Evolutionary conservation across 64 coral and sea anemone genomes (phyloP).

Genomic region (Pocillopora verrucosa): DNA sequence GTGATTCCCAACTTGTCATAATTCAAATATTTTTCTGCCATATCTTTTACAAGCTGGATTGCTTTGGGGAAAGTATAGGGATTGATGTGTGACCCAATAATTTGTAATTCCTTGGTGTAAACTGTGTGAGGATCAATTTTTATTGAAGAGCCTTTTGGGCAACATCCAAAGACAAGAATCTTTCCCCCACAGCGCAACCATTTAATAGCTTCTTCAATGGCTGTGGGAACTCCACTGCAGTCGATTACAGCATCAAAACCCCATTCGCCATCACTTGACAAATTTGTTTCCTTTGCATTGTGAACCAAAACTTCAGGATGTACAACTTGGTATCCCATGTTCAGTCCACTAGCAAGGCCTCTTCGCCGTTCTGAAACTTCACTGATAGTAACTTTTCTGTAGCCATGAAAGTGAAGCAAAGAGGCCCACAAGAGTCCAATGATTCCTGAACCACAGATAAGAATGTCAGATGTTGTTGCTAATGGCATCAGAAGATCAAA

Average conservation of each 20-base stretch:
- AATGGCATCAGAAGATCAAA: constrained; percentile 71
- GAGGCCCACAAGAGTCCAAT: constrained; percentile 78
- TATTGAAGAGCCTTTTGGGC: constrained; percentile 57
- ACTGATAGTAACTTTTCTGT: constrained; percentile 83
- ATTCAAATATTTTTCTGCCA: constrained; percentile 59
- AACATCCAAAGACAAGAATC: constrained; percentile 73
- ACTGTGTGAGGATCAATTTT: constrained; percentile 77
- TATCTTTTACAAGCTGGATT: constrained; percentile 81
- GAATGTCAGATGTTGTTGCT: constrained; percentile 71
- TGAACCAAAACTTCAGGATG: constrained; percentile 67
- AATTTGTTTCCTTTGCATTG: constrained; percentile 25
- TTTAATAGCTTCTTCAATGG: constrained; percentile 61
- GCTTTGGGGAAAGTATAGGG: constrained; percentile 80
- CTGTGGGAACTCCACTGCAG: constrained; percentile 53
- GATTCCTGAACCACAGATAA: constrained; percentile 75
- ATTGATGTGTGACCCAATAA: constrained; percentile 67
- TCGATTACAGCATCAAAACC: constrained; percentile 93
- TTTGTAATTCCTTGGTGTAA: constrained; percentile 73
- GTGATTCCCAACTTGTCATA: constrained; percentile 82
- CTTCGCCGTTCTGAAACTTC: constrained; percentile 76
- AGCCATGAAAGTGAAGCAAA: constrained; percentile 88
- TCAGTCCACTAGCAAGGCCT: constrained; percentile 60
- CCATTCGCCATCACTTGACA: constrained; percentile 39
- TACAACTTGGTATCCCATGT: constrained; percentile 60
- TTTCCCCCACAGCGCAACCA: constrained; percentile 78